These are phyloP conservation scores for Rhadina sibilatrix DNA, from an alignment of 2,113 vertebrate species.

Conservation along the genomic window DNA sequence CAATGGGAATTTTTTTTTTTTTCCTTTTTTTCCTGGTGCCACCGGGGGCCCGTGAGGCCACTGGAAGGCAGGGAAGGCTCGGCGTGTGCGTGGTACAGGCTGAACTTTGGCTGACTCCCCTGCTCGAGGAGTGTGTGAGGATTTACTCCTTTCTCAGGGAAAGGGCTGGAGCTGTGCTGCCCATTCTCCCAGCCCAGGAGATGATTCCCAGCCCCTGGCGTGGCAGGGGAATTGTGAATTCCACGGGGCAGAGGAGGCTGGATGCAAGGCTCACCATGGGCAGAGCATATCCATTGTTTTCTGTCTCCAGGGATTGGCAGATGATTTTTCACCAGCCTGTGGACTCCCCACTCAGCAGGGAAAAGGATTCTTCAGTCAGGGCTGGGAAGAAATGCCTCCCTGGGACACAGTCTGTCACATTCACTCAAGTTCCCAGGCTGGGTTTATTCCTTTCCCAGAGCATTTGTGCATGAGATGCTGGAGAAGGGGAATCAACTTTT, in stretches of 20 bases:
- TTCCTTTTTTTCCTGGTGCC: background rate
- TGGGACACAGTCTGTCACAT: background rate
- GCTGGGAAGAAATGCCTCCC: background rate
- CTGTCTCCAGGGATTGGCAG: background rate
- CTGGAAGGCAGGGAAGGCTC: background rate
- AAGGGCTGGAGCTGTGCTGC: background rate
- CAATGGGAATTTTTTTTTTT: too few relatives aligned
- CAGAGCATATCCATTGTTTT: background rate
- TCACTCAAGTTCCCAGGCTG: background rate
- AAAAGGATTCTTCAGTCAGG: background rate
- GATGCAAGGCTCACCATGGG: background rate
- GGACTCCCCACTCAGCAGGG: background rate
- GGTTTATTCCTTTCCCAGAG: background rate
- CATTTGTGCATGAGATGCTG: background rate
- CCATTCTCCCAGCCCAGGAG: background rate
- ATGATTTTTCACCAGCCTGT: background rate
- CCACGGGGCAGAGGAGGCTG: background rate
- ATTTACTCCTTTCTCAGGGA: background rate
- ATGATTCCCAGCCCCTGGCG: background rate
- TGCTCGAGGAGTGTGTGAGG: background rate
- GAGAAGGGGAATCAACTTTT: background rate
- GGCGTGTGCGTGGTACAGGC: accelerated
- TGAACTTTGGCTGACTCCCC: background rate
- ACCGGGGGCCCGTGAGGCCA: accelerated
- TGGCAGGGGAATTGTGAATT: background rate